Evolutionary conservation across 2,797 vertebrate species (phyloP).

Genomic region (Semaprochilodus insignis): DNA sequence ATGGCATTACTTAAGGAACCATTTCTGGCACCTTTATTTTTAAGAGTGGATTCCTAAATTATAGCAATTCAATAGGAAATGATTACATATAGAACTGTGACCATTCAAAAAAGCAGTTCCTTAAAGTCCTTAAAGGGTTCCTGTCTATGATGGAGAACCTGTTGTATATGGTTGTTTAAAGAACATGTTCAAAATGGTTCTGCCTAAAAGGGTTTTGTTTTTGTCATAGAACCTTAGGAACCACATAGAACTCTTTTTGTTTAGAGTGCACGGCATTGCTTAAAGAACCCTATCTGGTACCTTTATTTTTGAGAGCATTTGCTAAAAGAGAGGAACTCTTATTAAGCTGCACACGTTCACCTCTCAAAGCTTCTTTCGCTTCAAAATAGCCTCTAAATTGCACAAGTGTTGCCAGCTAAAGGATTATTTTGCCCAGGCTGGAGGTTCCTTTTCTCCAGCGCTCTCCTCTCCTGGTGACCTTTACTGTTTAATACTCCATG

Average conservation of each 20-base stretch:
- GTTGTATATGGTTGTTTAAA: no score
- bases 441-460: conserved; percentile 57
- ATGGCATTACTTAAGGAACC: not conserved
- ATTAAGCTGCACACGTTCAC: conserved; percentile 41
- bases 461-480: conserved; percentile 76
- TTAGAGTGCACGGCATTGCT: not conserved
- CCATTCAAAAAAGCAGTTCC: no score
- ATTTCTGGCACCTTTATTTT: not conserved
- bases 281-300: not conserved
- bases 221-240: no score
- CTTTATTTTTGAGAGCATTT: conserved; percentile 7
- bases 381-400: conserved; percentile 47
- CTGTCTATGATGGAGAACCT: no score
- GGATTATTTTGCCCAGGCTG: conserved; percentile 45
- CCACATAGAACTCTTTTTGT: no score
- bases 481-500: conserved; percentile 82
- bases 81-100: no score
- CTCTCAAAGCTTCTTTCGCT: conserved; percentile 3
- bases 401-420: conserved; percentile 35
- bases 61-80: no score
- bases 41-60: no score
- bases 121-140: no score
- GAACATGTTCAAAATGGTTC: no score
- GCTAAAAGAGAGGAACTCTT: conserved; percentile 39
- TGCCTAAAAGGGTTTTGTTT: no score